A percentile compares a stretch with the other conserved stretches of the same genome.
Evolutionary conservation across 2,797 vertebrate species (phyloP).

Genomic region (Manis crassicaudata): DNA sequence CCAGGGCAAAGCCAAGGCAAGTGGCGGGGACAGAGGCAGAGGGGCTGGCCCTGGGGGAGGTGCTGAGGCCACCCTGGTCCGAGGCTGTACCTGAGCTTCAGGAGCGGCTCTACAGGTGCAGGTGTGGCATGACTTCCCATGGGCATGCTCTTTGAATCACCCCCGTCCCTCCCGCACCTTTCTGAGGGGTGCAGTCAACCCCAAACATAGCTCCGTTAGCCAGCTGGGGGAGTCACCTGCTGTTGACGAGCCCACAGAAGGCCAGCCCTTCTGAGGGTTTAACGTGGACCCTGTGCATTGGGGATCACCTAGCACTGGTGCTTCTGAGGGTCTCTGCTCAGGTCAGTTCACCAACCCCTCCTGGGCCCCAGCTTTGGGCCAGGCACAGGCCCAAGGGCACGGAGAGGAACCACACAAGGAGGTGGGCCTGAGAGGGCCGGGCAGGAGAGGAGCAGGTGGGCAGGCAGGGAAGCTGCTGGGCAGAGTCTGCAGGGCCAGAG

Average conservation of each 20-base stretch:
- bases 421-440: background rate
- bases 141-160: background rate
- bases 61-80: background rate
- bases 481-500: background rate
- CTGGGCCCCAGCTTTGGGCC: background rate
- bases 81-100: accelerated
- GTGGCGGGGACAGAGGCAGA: background rate
- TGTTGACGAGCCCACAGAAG: background rate
- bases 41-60: background rate
- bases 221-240: background rate
- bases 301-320: background rate
- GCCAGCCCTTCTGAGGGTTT: background rate
- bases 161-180: background rate
- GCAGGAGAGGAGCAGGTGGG: background rate
- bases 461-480: background rate
- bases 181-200: background rate
- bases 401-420: background rate
- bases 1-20: slow-evolving; percentile 99
- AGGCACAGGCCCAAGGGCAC: background rate
- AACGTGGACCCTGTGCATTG: background rate
- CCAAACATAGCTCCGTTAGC: background rate
- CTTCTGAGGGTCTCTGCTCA: background rate
- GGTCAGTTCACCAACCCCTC: background rate
- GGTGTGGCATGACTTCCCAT: background rate
- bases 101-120: background rate